Percentiles rank a stretch among this genome's conserved stretches.
Evolutionary conservation across 2,888 invertebrate species (phyloP).

Genomic region (Drosophila prolongata): DNA sequence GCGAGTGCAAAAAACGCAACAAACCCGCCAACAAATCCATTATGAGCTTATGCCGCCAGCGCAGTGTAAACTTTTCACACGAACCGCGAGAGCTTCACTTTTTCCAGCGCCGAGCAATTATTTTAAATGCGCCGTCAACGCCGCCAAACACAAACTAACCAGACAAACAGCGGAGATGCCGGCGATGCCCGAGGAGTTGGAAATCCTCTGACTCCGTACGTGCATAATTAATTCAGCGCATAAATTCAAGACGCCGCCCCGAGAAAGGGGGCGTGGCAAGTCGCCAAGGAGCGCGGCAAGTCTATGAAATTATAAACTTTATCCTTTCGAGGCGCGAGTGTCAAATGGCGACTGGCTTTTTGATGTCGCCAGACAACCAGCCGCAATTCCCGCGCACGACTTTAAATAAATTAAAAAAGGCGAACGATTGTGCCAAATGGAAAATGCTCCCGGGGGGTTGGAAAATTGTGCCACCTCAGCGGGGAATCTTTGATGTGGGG

Average conservation of each 20-base stretch:
- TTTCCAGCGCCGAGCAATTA: constrained; percentile 64
- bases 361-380: constrained; percentile 45
- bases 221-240: constrained; percentile 80
- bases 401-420: constrained; percentile 67
- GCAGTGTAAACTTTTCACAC: constrained; percentile 75
- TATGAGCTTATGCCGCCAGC: constrained; percentile 78
- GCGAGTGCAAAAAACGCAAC: constrained; percentile 45
- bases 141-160: constrained; percentile 69
- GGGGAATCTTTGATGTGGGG: not conserved
- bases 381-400: constrained; percentile 45
- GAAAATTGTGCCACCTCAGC: constrained; percentile 17
- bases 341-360: constrained; percentile 56
- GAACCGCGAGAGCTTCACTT: constrained; percentile 54
- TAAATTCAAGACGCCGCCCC: constrained; percentile 72
- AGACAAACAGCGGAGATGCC: constrained; percentile 29
- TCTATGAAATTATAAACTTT: constrained; percentile 78
- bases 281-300: constrained; percentile 39
- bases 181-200: constrained; percentile 7
- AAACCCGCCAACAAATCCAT: constrained; percentile 74
- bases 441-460: constrained; percentile 4
- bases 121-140: constrained; percentile 74
- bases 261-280: constrained; percentile 3
- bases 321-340: constrained; percentile 60
- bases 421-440: constrained; percentile 24
- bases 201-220: constrained; percentile 56